phyloP scores from a whole-genome alignment of 1,140 invertebrate genomes.

The Nymphalis io region DNA sequence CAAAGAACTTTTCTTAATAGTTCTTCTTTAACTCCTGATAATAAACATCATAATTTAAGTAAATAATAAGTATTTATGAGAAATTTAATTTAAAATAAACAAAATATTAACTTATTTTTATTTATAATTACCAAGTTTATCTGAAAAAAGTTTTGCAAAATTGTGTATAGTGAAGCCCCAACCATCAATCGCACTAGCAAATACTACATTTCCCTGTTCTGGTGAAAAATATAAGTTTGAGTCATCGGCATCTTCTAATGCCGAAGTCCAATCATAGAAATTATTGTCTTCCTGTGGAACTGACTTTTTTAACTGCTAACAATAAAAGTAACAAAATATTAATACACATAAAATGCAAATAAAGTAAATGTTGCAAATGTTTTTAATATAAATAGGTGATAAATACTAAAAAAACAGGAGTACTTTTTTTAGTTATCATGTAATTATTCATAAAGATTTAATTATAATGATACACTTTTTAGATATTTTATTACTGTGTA shows the following conservation, averaged over 20 bases:
- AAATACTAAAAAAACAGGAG: too few relatives aligned
- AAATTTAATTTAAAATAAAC: not conserved
- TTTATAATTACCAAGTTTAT: conserved; percentile 84
- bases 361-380: too few relatives aligned
- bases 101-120: not conserved
- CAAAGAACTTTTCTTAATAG: conserved; percentile 91
- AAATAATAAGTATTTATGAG: not conserved
- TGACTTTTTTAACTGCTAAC: conserved; percentile 50
- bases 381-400: too few relatives aligned
- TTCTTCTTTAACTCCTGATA: conserved; percentile 80
- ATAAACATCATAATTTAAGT: not conserved
- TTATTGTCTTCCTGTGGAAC: conserved; percentile 60
- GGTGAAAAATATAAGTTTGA: conserved; percentile 95
- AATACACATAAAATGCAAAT: too few relatives aligned
- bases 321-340: not conserved
- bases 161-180: conserved; percentile 96
- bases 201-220: conserved; percentile 96
- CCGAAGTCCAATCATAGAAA: conserved; percentile 87
- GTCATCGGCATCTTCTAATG: conserved; percentile 93
- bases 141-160: conserved; percentile 93
- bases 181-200: conserved; percentile 97
- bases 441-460: too few relatives aligned
- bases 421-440: too few relatives aligned
- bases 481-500: too few relatives aligned
- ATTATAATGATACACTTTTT: too few relatives aligned